A percentile compares a stretch with the other conserved stretches of the same genome.
These are phyloP conservation scores for Nipponia nippon DNA, from an alignment of 2,113 vertebrate species.

Conservation along the genomic window DNA sequence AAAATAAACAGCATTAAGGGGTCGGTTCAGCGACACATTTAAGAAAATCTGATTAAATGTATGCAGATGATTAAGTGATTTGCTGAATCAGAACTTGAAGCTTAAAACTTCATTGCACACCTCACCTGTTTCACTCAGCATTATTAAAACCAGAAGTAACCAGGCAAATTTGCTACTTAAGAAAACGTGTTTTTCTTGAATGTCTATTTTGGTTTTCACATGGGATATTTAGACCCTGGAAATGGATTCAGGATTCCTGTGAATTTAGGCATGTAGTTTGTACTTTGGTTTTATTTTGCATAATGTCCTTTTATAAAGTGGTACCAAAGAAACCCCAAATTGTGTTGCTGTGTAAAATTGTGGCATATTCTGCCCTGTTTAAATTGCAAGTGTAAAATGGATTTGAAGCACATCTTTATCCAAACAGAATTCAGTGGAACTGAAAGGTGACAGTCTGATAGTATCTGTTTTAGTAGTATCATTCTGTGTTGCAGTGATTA, in stretches of 20 bases:
- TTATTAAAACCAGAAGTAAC: neutral
- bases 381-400: neutral
- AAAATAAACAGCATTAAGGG: neutral
- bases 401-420: neutral
- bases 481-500: neutral
- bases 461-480: neutral
- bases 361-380: neutral
- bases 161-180: neutral
- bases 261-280: neutral
- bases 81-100: neutral
- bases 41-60: neutral
- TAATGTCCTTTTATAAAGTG: neutral
- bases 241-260: neutral
- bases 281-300: neutral
- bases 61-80: neutral
- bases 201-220: neutral
- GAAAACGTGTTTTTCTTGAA: neutral
- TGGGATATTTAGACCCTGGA: neutral
- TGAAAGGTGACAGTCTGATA: neutral
- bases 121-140: neutral
- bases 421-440: neutral
- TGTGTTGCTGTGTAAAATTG: neutral
- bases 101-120: neutral
- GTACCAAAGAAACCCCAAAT: neutral
- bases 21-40: neutral